These are phyloP conservation scores for Nipponacmea schrenckii DNA, from an alignment of 2,888 invertebrate genomes.

Conservation along the genomic window DNA sequence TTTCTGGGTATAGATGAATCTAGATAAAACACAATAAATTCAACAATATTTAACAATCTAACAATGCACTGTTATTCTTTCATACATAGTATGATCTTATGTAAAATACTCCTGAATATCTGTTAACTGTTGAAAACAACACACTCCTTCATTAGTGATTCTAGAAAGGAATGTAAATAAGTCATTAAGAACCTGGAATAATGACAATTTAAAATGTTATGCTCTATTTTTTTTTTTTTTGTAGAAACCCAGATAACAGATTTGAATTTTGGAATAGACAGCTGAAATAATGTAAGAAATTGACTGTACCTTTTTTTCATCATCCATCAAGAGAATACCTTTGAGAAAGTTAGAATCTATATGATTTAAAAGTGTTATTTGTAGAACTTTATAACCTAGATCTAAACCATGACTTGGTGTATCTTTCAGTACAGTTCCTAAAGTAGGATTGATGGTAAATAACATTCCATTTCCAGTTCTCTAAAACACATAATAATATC, in stretches of 20 bases:
- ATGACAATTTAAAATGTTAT: too few species aligned
- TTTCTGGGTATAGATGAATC: conserved; percentile 67
- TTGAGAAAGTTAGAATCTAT: conserved; percentile 77
- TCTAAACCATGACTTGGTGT: conserved; percentile 44
- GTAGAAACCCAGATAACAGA: too few species aligned
- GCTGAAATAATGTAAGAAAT: too few species aligned
- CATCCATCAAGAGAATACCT: conserved; percentile 78
- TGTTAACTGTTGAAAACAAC: too few species aligned
- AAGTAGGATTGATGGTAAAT: conserved; percentile 89
- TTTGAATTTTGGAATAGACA: too few species aligned
- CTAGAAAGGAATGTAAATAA: too few species aligned
- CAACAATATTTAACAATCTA: neutral
- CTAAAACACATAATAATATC: conserved; percentile 29
- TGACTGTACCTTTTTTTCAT: conserved; percentile 41
- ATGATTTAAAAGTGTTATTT: conserved; percentile 79
- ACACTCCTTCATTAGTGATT: too few species aligned
- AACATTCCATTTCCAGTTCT: conserved; percentile 70
- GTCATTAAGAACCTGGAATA: too few species aligned
- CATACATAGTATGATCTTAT: too few species aligned
- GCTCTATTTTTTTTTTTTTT: too few species aligned
- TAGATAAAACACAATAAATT: conserved; percentile 31
- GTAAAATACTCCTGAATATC: too few species aligned
- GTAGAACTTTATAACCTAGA: conserved; percentile 75
- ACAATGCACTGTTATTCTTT: neutral
- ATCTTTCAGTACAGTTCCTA: conserved; percentile 73